Conservation (phyloP, 1,140 invertebrate species). For the Nasonia giraulti region DNA sequence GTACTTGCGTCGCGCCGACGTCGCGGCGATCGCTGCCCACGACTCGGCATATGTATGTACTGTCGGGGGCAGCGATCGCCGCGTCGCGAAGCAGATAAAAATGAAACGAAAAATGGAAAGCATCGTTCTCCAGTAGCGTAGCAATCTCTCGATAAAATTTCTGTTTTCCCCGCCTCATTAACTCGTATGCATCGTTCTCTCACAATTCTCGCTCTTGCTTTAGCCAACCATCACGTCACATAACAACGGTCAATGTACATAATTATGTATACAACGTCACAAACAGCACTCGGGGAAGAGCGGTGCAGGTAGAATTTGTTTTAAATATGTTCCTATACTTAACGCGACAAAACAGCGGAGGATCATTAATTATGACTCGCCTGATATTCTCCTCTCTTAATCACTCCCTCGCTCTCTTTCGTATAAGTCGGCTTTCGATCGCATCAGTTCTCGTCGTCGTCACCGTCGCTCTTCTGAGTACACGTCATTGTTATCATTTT, state of each 20-base stretch:
- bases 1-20: no score
- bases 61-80: constrained; percentile 11
- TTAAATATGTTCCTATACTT: constrained; percentile 36
- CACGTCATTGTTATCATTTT: constrained; percentile 4
- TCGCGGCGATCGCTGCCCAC: constrained; percentile 4
- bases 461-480: neutral
- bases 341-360: constrained; percentile 47
- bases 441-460: constrained; percentile 8
- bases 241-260: constrained; percentile 70
- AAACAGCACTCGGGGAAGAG: constrained; percentile 41
- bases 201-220: constrained; percentile 40
- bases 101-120: constrained; percentile 58
- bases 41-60: no score
- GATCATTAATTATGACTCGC: constrained; percentile 37
- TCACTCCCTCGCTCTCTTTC: no score
- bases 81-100: constrained; percentile 51
- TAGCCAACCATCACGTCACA: constrained; percentile 54
- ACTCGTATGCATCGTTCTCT: constrained; percentile 21
- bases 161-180: constrained; percentile 51
- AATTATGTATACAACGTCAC: constrained; percentile 39
- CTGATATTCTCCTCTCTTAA: neutral
- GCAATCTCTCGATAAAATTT: constrained; percentile 65
- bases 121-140: constrained; percentile 65
- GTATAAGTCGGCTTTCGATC: neutral
- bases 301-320: constrained; percentile 38